Conservation (phyloP, 2,113 vertebrate genomes). For the Plotosus lineatus region DNA sequence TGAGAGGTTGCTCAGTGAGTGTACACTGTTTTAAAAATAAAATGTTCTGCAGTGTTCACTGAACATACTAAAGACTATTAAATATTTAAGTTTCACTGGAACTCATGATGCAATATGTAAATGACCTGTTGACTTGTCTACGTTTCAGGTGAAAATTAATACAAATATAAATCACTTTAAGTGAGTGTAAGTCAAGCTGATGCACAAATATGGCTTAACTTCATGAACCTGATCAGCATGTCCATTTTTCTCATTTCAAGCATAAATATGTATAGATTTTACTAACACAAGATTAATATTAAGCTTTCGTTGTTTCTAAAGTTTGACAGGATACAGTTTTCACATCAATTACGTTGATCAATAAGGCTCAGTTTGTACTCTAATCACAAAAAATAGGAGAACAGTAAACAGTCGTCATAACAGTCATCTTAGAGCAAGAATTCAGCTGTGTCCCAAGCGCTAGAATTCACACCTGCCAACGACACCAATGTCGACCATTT, state of each 20-base stretch:
- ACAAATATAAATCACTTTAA: too few species aligned
- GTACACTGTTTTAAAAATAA: background rate
- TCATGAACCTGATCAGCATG: background rate
- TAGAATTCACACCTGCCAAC: background rate
- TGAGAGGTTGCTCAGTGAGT: too few species aligned
- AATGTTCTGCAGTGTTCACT: background rate
- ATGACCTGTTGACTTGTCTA: accelerated
- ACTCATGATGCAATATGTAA: background rate
- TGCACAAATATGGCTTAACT: slow-evolving; percentile 1
- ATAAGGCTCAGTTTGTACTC: slow-evolving; percentile 51
- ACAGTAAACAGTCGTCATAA: slow-evolving; percentile 57
- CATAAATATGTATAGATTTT: slow-evolving; percentile 28
- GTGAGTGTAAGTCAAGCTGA: background rate
- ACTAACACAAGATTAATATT: slow-evolving; percentile 30
- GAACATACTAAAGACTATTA: background rate
- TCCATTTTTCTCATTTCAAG: slow-evolving; percentile 14
- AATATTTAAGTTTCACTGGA: background rate
- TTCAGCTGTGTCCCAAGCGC: slow-evolving; percentile 1
- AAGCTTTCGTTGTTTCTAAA: slow-evolving; percentile 21
- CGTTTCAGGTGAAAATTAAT: too few species aligned
- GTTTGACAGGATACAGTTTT: slow-evolving; percentile 30
- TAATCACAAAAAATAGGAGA: slow-evolving; percentile 49
- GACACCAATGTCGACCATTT: background rate
- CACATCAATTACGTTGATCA: slow-evolving; percentile 49
- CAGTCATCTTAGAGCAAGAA: slow-evolving; percentile 64